A percentile compares a stretch with the other conserved stretches of the same genome.
Evolutionary conservation across 2,888 invertebrate genomes (phyloP).

Genomic region (Caenorhabditis imperialis): DNA sequence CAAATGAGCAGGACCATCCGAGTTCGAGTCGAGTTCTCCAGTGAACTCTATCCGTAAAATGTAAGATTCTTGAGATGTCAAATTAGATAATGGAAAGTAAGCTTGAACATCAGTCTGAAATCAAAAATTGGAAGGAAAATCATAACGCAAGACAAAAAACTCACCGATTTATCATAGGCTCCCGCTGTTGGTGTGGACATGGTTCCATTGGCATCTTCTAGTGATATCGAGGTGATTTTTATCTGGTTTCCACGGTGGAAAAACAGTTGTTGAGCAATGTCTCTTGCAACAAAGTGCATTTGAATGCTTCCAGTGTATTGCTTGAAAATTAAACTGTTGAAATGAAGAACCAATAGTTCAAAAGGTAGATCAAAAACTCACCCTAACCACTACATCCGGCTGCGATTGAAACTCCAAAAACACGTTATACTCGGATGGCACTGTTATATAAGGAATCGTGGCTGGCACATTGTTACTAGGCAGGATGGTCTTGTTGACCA

Average conservation of each 20-base stretch:
- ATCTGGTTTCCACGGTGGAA: conserved; percentile 44
- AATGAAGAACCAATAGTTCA: background rate
- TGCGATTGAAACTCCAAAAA: conserved; percentile 32
- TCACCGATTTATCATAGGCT: conserved; percentile 46
- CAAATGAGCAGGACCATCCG: conserved; percentile 25
- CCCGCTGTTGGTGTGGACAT: conserved; percentile 11
- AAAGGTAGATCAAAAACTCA: conserved; percentile 1
- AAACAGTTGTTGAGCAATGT: conserved; percentile 43
- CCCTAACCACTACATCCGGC: conserved; percentile 9
- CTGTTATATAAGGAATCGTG: conserved; percentile 48
- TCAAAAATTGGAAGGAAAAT: background rate
- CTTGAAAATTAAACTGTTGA: conserved; percentile 9
- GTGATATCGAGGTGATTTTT: conserved; percentile 25
- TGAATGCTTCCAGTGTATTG: conserved; percentile 36
- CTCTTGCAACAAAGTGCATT: conserved; percentile 40
- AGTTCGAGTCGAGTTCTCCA: conserved; percentile 12
- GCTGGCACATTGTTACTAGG: conserved; percentile 48
- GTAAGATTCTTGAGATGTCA: conserved; percentile 30
- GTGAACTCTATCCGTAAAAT: conserved; percentile 28
- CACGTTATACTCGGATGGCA: conserved; percentile 43
- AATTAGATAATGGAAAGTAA: conserved; percentile 25
- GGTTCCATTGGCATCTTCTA: conserved; percentile 34
- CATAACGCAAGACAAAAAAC: background rate
- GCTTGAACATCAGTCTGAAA: conserved; percentile 48
- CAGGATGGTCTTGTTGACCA: conserved; percentile 41